These are phyloP conservation scores for Tachysurus fulvidraco DNA, from an alignment of 2,113 vertebrate genomes.

Conservation along the genomic window DNA sequence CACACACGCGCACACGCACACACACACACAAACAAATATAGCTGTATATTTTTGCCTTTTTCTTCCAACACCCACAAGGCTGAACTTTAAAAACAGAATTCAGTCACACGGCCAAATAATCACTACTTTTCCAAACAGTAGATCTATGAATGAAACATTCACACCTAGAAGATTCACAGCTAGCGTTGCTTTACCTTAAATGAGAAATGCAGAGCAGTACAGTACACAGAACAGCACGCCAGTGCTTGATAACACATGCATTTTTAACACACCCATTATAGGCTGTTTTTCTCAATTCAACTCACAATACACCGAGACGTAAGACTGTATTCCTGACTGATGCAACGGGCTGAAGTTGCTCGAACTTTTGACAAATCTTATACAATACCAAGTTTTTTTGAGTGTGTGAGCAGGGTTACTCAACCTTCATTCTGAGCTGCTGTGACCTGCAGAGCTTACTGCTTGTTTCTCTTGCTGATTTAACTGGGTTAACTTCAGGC, in stretches of 20 bases:
- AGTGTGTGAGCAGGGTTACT: not conserved
- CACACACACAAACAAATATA: not conserved
- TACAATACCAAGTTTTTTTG: not conserved
- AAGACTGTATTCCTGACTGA: not conserved
- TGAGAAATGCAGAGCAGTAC: slow-evolving; percentile 11
- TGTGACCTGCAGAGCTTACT: not conserved
- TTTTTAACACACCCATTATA: slow-evolving; percentile 4
- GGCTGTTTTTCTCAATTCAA: not conserved
- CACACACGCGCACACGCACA: not conserved
- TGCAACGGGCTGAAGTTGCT: slow-evolving; percentile 18
- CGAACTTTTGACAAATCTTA: slow-evolving; percentile 20
- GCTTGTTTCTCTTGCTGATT: not conserved
- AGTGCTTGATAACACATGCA: not conserved
- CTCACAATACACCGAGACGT: not conserved
- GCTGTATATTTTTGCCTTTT: slow-evolving; percentile 1
- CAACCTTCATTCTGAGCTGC: not conserved
- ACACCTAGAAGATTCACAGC: not conserved
- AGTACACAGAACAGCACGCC: not conserved
- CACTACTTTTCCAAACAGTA: not conserved
- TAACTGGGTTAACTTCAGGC: not conserved
- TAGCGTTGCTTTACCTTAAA: not conserved
- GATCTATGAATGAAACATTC: slow-evolving; percentile 20
- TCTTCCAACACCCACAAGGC: slow-evolving; percentile 6
- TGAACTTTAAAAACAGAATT: slow-evolving; percentile 14
- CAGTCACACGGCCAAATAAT: not conserved